A percentile compares a stretch with the other conserved stretches of the same genome.
Conservation (phyloP, 2,113 vertebrate species). For the Megalops atlanticus region DNA sequence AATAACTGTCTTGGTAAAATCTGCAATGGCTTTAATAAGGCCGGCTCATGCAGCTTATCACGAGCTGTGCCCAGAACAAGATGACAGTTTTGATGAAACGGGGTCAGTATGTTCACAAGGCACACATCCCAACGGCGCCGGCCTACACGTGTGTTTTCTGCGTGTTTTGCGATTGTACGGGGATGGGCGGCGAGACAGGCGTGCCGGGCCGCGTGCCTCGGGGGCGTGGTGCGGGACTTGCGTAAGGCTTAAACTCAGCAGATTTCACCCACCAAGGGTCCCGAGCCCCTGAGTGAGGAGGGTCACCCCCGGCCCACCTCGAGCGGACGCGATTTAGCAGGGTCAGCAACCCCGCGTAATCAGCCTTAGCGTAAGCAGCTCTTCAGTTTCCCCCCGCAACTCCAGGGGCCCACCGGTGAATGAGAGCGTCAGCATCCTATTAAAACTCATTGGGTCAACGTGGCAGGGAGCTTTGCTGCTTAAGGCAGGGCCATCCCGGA, state of each 20-base stretch:
- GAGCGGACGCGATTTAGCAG: neutral
- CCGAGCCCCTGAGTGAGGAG: neutral
- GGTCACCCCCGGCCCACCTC: constrained; percentile 2
- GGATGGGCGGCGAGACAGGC: no score
- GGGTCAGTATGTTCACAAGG: no score
- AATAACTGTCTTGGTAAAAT: no score
- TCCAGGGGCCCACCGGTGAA: neutral
- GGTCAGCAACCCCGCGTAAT: constrained; percentile 20
- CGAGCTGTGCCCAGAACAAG: no score
- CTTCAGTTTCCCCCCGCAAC: neutral
- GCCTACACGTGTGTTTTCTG: no score
- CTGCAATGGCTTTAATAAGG: no score
- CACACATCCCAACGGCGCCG: no score
- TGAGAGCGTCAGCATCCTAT: neutral
- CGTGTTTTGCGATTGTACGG: no score
- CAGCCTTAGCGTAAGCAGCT: constrained; percentile 25
- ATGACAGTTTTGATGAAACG: no score
- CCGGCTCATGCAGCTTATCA: no score
- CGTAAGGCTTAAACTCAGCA: neutral
- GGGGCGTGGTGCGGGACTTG: neutral
- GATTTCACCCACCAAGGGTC: neutral
- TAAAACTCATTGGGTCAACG: neutral
- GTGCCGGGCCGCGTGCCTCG: neutral
- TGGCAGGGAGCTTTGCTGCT: neutral
- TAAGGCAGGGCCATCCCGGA: neutral